These are phyloP conservation scores for Pogonognathellus flavescens DNA, from an alignment of 1,140 invertebrate genomes.

Conservation along the genomic window DNA sequence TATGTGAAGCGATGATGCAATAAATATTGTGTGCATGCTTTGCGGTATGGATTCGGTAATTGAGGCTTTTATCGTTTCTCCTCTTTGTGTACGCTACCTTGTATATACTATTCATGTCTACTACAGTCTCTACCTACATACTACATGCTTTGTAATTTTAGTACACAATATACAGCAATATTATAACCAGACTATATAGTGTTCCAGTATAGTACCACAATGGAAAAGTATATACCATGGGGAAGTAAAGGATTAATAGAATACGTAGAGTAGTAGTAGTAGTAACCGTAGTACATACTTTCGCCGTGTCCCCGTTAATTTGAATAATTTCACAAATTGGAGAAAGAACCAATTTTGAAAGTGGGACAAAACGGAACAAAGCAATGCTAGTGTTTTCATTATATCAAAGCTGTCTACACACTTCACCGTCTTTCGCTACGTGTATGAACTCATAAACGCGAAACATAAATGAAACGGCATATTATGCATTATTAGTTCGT, in stretches of 20 bases:
- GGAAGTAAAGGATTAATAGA: neutral
- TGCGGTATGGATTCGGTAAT: slow-evolving; percentile 48
- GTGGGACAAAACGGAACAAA: slow-evolving; percentile 27
- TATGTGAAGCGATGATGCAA: slow-evolving; percentile 48
- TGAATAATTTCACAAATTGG: slow-evolving; percentile 41
- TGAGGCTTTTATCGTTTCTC: slow-evolving; percentile 49
- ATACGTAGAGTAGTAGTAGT: too few relatives aligned
- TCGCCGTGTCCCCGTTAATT: slow-evolving; percentile 10
- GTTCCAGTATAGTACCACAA: neutral
- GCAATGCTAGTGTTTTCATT: slow-evolving; percentile 39
- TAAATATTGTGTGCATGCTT: slow-evolving; percentile 49
- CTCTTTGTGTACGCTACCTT: slow-evolving; percentile 13
- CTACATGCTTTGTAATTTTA: neutral
- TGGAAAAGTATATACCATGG: too few relatives aligned
- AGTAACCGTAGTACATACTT: neutral
- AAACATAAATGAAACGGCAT: slow-evolving; percentile 3
- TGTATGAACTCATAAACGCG: neutral
- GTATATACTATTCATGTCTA: neutral
- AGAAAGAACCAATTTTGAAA: slow-evolving; percentile 32
- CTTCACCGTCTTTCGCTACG: neutral
- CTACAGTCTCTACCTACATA: too few relatives aligned
- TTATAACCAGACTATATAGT: neutral
- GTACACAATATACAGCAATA: neutral
- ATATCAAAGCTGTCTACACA: neutral
- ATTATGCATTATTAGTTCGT: neutral